Conservation (phyloP, 2,113 vertebrate genomes). For the Mirounga angustirostris region DNA sequence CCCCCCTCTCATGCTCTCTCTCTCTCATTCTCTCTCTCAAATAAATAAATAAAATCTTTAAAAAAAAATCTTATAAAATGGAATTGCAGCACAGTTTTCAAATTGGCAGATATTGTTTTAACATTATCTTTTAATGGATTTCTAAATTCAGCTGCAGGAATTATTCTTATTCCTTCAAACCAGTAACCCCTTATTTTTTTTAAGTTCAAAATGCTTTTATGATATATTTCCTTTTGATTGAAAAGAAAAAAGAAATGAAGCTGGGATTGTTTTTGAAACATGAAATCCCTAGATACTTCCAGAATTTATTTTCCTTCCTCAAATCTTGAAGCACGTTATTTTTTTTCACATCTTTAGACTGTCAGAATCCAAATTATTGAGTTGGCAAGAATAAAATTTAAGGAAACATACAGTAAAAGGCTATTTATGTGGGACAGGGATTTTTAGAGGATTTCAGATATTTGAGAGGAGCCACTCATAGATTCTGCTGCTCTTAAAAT, state of each 20-base stretch:
- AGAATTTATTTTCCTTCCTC: slow-evolving; percentile 32
- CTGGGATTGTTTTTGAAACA: slow-evolving; percentile 30
- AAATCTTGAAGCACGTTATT: neutral
- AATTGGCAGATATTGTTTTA: neutral
- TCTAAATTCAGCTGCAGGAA: neutral
- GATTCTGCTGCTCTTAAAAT: slow-evolving; percentile 63
- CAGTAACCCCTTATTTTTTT: neutral
- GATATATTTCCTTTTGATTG: neutral
- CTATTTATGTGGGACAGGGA: neutral
- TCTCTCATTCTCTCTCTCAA: too few species aligned
- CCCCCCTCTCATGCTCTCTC: too few species aligned
- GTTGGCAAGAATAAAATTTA: slow-evolving; percentile 11
- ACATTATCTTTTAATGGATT: neutral
- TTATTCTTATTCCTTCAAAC: slow-evolving; percentile 10
- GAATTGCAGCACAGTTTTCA: neutral
- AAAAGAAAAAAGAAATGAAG: neutral
- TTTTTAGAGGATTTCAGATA: neutral
- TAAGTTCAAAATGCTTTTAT: neutral
- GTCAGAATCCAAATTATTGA: slow-evolving; percentile 44
- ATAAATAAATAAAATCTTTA: too few species aligned
- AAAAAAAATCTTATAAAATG: neutral
- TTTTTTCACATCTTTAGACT: slow-evolving; percentile 32
- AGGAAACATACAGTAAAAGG: slow-evolving; percentile 20
- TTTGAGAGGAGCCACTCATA: neutral
- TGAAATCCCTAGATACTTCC: neutral